Conservation (phyloP, 1,140 invertebrate species). For the Drosophila sp. region DNA sequence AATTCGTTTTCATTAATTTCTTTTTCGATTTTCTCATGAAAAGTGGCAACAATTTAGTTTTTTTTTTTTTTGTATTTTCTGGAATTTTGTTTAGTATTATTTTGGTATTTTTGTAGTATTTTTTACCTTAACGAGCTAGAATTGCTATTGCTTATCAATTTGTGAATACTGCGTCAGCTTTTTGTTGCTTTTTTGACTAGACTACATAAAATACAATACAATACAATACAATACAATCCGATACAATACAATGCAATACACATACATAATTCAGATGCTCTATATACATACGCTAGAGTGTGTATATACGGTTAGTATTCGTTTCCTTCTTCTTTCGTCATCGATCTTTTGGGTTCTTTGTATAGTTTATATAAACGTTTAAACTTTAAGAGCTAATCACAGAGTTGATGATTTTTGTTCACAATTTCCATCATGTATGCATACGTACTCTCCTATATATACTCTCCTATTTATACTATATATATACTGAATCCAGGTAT, state of each 20-base stretch:
- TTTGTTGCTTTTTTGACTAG: conserved; percentile 22
- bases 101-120: conserved; percentile 32
- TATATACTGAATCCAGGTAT: conserved; percentile 18
- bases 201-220: conserved; percentile 65
- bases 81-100: conserved; percentile 5
- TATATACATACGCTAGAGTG: conserved; percentile 27
- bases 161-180: conserved; percentile 29
- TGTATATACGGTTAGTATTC: conserved; percentile 18
- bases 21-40: conserved; percentile 13
- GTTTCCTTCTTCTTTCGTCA: not conserved
- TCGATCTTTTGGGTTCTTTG: conserved; percentile 14
- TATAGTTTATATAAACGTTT: conserved; percentile 60
- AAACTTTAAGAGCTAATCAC: conserved; percentile 84
- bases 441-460: conserved; percentile 63
- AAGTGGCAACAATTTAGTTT: conserved; percentile 36
- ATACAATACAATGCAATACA: conserved; percentile 48
- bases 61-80: too few species aligned
- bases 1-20: conserved; percentile 70
- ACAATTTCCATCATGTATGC: conserved; percentile 74
- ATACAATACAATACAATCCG: conserved; percentile 52
- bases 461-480: conserved; percentile 40
- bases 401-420: conserved; percentile 82
- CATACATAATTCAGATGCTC: conserved; percentile 45
- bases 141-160: conserved; percentile 66
- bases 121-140: conserved; percentile 58